Conservation (phyloP, 2,113 vertebrate genomes). For the Taurulus bubalis region DNA sequence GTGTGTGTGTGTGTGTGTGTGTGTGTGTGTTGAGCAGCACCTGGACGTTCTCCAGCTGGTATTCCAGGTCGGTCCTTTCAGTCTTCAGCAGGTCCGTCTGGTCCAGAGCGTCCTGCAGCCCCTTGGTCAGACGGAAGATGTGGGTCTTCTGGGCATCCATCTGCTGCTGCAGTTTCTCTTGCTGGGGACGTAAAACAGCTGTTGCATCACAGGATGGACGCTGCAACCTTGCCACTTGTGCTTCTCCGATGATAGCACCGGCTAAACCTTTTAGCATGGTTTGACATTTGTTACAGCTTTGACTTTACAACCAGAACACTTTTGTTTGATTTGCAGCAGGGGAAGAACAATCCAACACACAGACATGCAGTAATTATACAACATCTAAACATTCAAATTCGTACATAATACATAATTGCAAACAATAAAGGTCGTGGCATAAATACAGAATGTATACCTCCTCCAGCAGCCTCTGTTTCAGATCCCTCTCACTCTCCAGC, state of each 20-base stretch:
- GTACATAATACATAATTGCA: too few species aligned
- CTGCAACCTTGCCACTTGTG: not conserved
- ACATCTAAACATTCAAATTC: not conserved
- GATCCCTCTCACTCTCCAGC: slow-evolving; percentile 95
- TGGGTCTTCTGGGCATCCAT: slow-evolving; percentile 98
- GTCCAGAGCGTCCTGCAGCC: slow-evolving; percentile 97
- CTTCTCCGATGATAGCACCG: not conserved
- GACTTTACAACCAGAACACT: slow-evolving; percentile 9
- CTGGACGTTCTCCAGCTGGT: slow-evolving; percentile 99
- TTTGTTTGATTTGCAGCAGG: not conserved
- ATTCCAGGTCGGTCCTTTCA: slow-evolving; percentile 96
- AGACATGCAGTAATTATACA: too few species aligned
- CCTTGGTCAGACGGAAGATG: slow-evolving; percentile 97
- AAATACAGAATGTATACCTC: slow-evolving; percentile 85
- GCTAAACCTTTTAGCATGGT: not conserved
- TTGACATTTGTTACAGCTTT: not conserved
- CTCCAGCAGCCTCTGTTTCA: slow-evolving; percentile 96
- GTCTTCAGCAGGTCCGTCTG: slow-evolving; percentile 97
- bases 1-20: slow-evolving; percentile 19
- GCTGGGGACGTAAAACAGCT: slow-evolving; percentile 79
- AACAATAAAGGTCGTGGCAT: not conserved
- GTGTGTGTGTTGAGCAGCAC: slow-evolving; percentile 78
- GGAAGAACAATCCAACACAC: not conserved
- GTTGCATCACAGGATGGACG: not conserved
- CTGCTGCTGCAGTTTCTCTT: slow-evolving; percentile 98